Conservation (phyloP, 1,140 invertebrate genomes). For the Heliconius eleuchia region DNA sequence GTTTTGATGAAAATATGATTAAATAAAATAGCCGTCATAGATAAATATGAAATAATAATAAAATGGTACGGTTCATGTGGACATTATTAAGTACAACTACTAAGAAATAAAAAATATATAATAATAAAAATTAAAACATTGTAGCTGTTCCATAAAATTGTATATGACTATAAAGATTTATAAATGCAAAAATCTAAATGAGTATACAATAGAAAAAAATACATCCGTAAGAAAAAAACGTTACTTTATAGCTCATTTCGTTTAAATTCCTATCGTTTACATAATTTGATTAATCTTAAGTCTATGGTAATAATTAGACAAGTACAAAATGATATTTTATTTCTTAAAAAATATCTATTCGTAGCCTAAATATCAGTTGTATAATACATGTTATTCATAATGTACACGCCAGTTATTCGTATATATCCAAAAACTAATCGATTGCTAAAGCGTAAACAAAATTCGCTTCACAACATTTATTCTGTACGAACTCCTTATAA, state of each 20-base stretch:
- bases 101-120: constrained; percentile 50
- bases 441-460: constrained; percentile 38
- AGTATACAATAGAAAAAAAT: constrained; percentile 78
- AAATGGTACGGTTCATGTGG: constrained; percentile 62
- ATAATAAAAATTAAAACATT: constrained; percentile 49
- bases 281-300: constrained; percentile 75
- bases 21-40: constrained; percentile 58
- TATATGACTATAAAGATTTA: constrained; percentile 79
- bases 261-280: constrained; percentile 72
- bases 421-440: constrained; percentile 35
- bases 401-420: constrained; percentile 51
- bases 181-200: constrained; percentile 78
- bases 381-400: constrained; percentile 68
- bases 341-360: constrained; percentile 75
- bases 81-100: constrained; percentile 74
- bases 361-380: constrained; percentile 78
- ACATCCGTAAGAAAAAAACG: constrained; percentile 70
- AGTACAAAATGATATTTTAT: constrained; percentile 80
- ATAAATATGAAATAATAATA: constrained; percentile 60
- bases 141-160: constrained; percentile 64
- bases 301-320: constrained; percentile 80
- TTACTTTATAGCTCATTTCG: constrained; percentile 73
- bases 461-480: constrained; percentile 21
- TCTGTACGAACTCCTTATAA: constrained; percentile 29
- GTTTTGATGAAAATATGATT: constrained; percentile 62